phyloP scores from a whole-genome alignment of 1,140 invertebrate genomes.

The Acromyrmex charruanus region DNA sequence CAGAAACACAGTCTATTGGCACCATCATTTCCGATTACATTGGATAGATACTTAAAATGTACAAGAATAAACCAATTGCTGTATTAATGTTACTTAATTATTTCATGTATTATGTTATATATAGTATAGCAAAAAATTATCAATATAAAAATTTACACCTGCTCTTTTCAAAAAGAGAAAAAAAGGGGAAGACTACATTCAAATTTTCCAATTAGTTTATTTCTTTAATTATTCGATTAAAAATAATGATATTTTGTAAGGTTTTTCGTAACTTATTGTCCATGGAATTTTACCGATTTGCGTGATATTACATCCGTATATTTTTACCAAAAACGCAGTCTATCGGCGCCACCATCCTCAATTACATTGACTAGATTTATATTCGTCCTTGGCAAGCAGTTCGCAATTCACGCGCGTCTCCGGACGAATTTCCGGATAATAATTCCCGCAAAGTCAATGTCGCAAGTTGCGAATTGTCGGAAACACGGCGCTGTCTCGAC shows the following conservation, averaged over 20 bases:
- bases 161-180: not conserved
- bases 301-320: constrained; percentile 12
- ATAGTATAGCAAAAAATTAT: not conserved
- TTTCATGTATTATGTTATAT: not conserved
- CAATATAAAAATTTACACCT: not conserved
- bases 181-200: not conserved
- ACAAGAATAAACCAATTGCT: not conserved
- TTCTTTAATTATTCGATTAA: not conserved
- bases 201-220: not conserved
- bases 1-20: too few species aligned
- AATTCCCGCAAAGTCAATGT: constrained; percentile 30
- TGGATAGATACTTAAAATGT: not conserved
- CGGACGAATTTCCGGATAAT: constrained; percentile 62
- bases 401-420: constrained; percentile 9
- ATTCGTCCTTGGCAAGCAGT: constrained; percentile 68
- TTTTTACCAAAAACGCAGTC: constrained; percentile 44
- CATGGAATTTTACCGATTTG: not conserved
- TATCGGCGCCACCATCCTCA: constrained; percentile 35
- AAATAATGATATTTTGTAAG: not conserved
- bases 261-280: not conserved
- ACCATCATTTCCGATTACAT: too few species aligned
- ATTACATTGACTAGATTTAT: constrained; percentile 60
- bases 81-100: constrained; percentile 4
- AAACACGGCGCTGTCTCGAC: constrained; percentile 6
- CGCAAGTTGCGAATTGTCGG: constrained; percentile 31